Base-by-base conservation (phyloP, 1,140 invertebrate species). In the Neotoxoptera formosana region DNA sequence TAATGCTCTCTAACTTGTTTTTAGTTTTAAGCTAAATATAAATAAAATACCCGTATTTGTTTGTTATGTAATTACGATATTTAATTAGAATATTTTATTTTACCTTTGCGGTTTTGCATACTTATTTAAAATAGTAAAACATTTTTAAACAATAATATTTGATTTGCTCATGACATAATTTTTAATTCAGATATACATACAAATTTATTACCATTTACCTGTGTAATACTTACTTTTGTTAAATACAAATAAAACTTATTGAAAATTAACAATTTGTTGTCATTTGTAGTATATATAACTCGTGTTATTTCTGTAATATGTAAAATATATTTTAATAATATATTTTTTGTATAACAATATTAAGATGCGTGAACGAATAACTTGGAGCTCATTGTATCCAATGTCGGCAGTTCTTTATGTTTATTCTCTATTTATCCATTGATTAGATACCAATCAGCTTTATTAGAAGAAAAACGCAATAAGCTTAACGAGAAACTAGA, bases 401-500 rank as follows among this genome's bases (percentile, higher is more conserved):
- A 48, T 53, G 7, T 25, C 14, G 20, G 23, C 20, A 48, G n/a
- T 86, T 25, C 9, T 88, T 93, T 93, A 92, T 93, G 48, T 76
- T 84, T 60, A 76, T 53, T 34, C 89, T 94, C 34, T 81, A 45
- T 91, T 94, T 93, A 93, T 89, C 53, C 93, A 94, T 94, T 94
- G 94, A 47, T 93, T 93, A 96, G 96, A 95, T 95, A 96, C 93
- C 96, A 96, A 94, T 97, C 97, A 17, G 96, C 97, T 93, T 96
- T 96, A 93, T 95, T 97, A 94, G 96, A 97, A 94, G 96, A 97
- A 95, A 96, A 96, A 81, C 96, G 97, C 47, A 97, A 96, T 95
- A 96, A 96, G 60, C 95, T 97, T 89, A 97, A 96, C 94, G 97
- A 97, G 94, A 97, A 97, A 95, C 94, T 97, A 94, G 97, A 96